A percentile compares a stretch with the other conserved stretches of the same genome.
Conservation (phyloP, 2,797 vertebrate species). For the Clarias platycephalus region DNA sequence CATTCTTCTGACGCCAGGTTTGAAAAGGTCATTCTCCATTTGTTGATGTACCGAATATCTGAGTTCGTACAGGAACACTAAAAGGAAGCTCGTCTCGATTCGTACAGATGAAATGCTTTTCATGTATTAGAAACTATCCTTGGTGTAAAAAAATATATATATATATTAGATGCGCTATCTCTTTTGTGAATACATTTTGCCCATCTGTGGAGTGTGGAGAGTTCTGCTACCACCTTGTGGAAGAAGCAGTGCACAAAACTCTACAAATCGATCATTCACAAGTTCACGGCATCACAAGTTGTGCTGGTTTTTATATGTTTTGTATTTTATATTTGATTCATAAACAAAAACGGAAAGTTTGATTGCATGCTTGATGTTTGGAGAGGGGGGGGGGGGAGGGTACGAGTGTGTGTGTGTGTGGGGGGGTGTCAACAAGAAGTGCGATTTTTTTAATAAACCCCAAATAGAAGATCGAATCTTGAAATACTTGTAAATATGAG, state of each 20-base stretch:
- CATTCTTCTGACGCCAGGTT: background rate
- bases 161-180: background rate
- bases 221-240: slow-evolving; percentile 46
- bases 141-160: background rate
- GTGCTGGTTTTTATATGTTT: background rate
- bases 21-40: background rate
- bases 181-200: background rate
- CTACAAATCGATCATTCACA: background rate
- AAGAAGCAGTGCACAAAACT: background rate
- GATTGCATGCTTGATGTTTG: too few species aligned
- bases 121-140: background rate
- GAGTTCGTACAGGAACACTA: background rate
- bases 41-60: background rate
- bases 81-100: background rate
- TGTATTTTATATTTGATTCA: background rate
- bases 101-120: background rate
- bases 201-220: background rate
- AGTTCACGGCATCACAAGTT: background rate
- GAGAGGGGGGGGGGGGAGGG: too few species aligned
- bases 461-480: background rate
- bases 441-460: background rate
- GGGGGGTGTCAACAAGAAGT: too few species aligned
- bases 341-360: too few species aligned
- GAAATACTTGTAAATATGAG: background rate
- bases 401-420: too few species aligned